Percentiles rank a stretch among this genome's conserved stretches.
Evolutionary conservation across 1,140 invertebrate species (phyloP).

Genomic region (Trinorchestia longiramus): DNA sequence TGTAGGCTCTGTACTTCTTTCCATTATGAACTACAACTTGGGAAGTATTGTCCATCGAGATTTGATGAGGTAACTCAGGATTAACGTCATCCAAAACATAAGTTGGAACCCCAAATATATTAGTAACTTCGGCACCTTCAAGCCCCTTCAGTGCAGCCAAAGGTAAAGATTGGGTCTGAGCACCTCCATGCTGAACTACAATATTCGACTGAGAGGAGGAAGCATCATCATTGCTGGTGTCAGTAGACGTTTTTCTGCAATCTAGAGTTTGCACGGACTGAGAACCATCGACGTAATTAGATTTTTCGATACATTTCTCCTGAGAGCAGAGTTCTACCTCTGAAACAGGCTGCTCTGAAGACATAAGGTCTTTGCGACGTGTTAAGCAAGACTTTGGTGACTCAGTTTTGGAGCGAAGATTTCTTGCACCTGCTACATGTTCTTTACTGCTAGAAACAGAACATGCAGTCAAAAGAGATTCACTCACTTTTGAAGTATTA

Average conservation of each 20-base stretch:
- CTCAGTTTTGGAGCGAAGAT: neutral
- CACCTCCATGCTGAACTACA: neutral
- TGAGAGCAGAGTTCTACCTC: neutral
- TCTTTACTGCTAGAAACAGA: neutral
- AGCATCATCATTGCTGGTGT: neutral
- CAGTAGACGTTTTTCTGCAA: neutral
- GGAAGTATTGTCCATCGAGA: neutral
- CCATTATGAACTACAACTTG: slow-evolving; percentile 8
- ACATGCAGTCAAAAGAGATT: neutral
- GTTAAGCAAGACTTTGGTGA: neutral
- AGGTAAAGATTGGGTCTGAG: neutral
- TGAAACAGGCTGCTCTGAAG: neutral
- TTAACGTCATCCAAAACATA: neutral
- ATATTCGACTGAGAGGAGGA: neutral
- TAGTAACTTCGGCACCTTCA: neutral
- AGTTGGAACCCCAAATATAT: slow-evolving; percentile 4
- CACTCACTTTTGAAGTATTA: neutral
- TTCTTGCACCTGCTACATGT: neutral
- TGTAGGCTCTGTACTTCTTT: slow-evolving; percentile 8
- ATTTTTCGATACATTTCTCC: neutral
- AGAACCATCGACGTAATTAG: neutral
- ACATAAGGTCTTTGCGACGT: neutral
- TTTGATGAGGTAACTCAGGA: neutral
- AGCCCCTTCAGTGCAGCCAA: neutral
- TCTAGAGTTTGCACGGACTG: neutral